phyloP scores from a whole-genome alignment of 2,113 vertebrate genomes.

The Nycticebus coucang region DNA sequence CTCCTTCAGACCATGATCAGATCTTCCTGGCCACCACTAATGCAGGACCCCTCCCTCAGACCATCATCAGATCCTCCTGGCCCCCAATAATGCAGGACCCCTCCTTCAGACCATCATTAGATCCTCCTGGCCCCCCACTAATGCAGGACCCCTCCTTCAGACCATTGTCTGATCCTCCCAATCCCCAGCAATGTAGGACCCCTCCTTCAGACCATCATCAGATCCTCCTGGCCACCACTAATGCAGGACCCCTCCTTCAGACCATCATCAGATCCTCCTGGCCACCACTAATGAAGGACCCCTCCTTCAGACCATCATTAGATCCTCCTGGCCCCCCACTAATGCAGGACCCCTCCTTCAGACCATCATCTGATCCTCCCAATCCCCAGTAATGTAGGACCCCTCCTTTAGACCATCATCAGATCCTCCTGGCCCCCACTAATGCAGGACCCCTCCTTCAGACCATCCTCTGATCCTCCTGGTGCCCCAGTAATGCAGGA shows the following conservation, averaged over 20 bases:
- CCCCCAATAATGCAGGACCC: too few relatives aligned
- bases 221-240: not conserved
- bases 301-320: too few relatives aligned
- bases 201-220: not conserved
- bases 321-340: not conserved
- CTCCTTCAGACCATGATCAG: not conserved
- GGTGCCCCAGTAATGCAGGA: too few relatives aligned
- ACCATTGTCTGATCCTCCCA: not conserved
- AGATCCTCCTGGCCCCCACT: not conserved
- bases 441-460: not conserved
- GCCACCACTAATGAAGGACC: too few relatives aligned
- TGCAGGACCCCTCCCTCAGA: not conserved
- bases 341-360: not conserved
- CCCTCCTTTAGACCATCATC: not conserved
- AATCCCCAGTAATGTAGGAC: rapidly evolving
- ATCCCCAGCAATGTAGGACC: rapidly evolving
- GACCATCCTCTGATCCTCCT: too few relatives aligned
- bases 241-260: not conserved
- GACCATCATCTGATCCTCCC: not conserved
- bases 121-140: not conserved
- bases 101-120: too few relatives aligned
- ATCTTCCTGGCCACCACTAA: not conserved
- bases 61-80: too few relatives aligned
- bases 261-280: too few relatives aligned
- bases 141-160: not conserved